Base-by-base conservation (phyloP, 2,888 invertebrate genomes). In the Spisula subtruncata region DNA sequence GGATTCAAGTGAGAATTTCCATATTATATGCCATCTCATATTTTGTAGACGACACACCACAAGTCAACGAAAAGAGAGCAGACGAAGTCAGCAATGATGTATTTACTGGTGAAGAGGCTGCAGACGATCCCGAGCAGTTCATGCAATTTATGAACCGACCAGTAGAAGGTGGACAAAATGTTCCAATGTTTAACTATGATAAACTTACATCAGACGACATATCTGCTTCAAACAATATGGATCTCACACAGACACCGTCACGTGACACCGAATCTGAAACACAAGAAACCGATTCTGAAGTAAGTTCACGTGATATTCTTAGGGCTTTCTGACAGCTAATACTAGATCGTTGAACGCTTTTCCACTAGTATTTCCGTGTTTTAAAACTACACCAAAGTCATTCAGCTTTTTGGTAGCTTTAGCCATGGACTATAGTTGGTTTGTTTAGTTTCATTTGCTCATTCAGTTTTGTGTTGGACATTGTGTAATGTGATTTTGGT, bases 161-260 rank as follows among this genome's bases (percentile, higher is more conserved):
- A 66, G 41, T 29, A 5, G 90, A 90, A 20, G 90, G 90, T 14
- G 90, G 90, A 18, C 54, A 86, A 48, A 84, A 90, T 25, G 84
- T 89, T 46, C 86, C 85, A n/a, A 86, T 88, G 86, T 85, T 86
- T 84, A 81, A 90, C 60, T 85, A 86, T 83, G 90, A 90, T n/a
- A 89, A 83, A 46, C 20, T n/a, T 75, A 35, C 75, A 32, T 18
- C 32, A 75, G 75, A 75, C 32, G 75, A 32, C 18, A 75, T 35
- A 2, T 5, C 75, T 75, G 35, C 18, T 12, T 32, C 75, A 75
- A 75, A 32, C 14, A 75, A 35, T 18, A 18, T 18, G 25, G 75
- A 75, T 2, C 16, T 18, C 25, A 18, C 18, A 75, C n/a, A 60
- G 10, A 1, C 10, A 25, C 60, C 60, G 8, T 5, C 75, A 75